Percentiles rank a stretch among this genome's conserved stretches.
Conservation (phyloP, 2,797 vertebrate genomes). For the Acipenser transmontanus region DNA sequence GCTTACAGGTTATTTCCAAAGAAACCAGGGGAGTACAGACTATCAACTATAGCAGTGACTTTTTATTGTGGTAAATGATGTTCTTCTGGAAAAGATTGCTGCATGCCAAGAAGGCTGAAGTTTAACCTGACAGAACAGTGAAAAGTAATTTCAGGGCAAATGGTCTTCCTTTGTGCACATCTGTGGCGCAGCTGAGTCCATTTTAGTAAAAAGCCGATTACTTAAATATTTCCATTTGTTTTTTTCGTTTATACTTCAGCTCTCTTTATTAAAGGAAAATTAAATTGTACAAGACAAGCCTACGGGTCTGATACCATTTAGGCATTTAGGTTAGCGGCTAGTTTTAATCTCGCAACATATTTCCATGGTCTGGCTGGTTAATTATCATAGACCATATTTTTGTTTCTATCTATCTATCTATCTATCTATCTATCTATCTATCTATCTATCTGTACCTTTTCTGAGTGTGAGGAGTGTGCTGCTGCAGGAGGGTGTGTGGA, state of each 20-base stretch:
- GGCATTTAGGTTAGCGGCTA: no score
- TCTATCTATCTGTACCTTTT: neutral
- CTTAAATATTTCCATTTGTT: constrained; percentile 2
- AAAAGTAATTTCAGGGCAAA: neutral
- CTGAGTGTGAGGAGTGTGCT: no score
- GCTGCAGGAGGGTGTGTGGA: no score
- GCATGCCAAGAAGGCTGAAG: no score
- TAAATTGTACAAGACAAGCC: neutral
- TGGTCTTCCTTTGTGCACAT: neutral
- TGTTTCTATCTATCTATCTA: neutral
- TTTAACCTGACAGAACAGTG: neutral
- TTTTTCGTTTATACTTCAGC: neutral
- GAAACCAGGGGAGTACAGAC: no score
- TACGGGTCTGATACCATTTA: no score
- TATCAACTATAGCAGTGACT: no score
- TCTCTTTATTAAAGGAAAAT: neutral
- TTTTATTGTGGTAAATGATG: no score
- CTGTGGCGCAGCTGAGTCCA: neutral
- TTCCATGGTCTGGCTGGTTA: neutral
- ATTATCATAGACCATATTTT: neutral
- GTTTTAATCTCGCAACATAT: neutral
- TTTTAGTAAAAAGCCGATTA: neutral
- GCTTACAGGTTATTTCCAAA: no score
- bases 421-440: neutral
- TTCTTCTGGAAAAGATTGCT: no score